Percentiles rank a stretch among this genome's conserved stretches.
phyloP scores from a whole-genome alignment of 1,140 invertebrate genomes.

The Procambarus clarkii region DNA sequence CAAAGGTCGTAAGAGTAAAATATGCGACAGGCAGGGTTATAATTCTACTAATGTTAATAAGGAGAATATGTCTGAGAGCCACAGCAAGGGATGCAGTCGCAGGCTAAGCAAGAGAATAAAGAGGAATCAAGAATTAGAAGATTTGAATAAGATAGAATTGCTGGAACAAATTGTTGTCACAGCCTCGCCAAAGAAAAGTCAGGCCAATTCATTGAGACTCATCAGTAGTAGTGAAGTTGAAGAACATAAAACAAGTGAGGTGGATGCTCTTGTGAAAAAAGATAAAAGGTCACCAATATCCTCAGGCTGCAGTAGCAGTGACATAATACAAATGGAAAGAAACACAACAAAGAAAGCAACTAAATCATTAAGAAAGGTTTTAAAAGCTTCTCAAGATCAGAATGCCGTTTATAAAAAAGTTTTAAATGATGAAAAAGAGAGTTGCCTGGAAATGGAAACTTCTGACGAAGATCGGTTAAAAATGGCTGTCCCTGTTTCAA shows the following conservation, averaged over 20 bases:
- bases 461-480: not conserved
- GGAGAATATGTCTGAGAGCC: not conserved
- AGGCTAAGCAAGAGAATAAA: not conserved
- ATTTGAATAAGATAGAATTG: constrained; percentile 48
- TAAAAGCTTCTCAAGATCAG: not conserved
- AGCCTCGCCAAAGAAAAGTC: constrained; percentile 3
- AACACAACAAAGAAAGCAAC: not conserved
- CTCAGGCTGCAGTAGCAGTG: not conserved
- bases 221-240: not conserved
- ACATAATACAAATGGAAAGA: not conserved
- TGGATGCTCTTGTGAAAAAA: not conserved
- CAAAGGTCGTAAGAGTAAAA: not conserved
- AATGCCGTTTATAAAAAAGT: not conserved
- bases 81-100: not conserved
- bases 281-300: too few species aligned
- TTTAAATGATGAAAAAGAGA: not conserved
- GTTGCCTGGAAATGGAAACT: not conserved
- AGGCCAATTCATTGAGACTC: not conserved
- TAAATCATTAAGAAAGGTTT: not conserved
- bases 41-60: not conserved
- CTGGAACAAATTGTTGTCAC: constrained; percentile 26
- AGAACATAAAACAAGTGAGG: not conserved
- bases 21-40: not conserved
- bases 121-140: constrained; percentile 21
- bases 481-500: not conserved